Conservation (phyloP, 2,888 invertebrate species). For the Lomographa bimaculata region DNA sequence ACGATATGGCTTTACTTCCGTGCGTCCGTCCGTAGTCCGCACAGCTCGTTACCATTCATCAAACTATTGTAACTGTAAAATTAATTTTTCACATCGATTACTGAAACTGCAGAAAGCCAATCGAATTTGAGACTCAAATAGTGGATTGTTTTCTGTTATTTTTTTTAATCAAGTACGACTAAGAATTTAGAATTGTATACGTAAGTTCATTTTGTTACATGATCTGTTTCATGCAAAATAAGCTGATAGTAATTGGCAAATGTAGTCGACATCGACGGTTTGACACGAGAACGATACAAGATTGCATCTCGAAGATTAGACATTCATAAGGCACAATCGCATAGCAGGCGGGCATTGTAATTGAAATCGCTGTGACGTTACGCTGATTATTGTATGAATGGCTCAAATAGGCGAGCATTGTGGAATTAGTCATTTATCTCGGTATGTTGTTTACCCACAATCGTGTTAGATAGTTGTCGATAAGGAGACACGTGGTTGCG, state of each 20-base stretch:
- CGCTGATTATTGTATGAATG: slow-evolving; percentile 77
- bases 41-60: slow-evolving; percentile 54
- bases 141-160: slow-evolving; percentile 2
- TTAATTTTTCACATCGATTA: slow-evolving; percentile 14
- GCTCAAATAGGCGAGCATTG: slow-evolving; percentile 70
- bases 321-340: slow-evolving; percentile 39
- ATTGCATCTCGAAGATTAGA: slow-evolving; percentile 36
- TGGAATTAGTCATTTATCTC: slow-evolving; percentile 83
- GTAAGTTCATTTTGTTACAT: no score
- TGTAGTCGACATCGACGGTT: no score
- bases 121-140: no score
- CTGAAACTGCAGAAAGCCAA: slow-evolving; percentile 6
- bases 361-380: slow-evolving; percentile 64
- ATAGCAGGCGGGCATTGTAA: slow-evolving; percentile 50
- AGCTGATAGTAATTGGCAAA: no score
- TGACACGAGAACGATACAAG: no score
- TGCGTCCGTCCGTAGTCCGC: slow-evolving; percentile 52
- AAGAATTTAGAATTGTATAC: no score
- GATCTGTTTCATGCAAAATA: no score
- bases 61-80: slow-evolving; percentile 23
- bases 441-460: slow-evolving; percentile 80
- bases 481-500: slow-evolving; percentile 82
- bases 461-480: slow-evolving; percentile 84
- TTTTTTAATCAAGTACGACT: no score
- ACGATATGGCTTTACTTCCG: slow-evolving; percentile 67